phyloP scores from a whole-genome alignment of 2,888 invertebrate species.

The Brachyptera risi region DNA sequence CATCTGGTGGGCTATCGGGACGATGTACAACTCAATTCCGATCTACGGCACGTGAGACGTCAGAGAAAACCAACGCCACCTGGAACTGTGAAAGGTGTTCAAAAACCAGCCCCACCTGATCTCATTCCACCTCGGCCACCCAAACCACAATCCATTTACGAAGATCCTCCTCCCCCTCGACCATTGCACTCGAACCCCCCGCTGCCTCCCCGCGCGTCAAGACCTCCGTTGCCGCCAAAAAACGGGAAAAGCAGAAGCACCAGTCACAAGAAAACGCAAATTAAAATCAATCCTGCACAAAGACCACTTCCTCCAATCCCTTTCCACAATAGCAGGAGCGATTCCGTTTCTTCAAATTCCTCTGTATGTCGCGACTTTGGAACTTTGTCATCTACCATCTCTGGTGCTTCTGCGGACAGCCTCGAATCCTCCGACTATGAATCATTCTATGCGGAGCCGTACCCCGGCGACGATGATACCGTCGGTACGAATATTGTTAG shows the following conservation, averaged over 20 bases:
- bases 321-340: background rate
- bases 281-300: conserved; percentile 39
- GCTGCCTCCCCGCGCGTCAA: conserved; percentile 43
- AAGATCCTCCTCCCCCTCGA: conserved; percentile 29
- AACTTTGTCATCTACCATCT: conserved; percentile 39
- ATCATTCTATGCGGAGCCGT: conserved; percentile 37
- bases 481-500: too few relatives aligned
- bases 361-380: conserved; percentile 36
- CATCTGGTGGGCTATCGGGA: too few relatives aligned
- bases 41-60: conserved; percentile 67
- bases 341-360: conserved; percentile 30
- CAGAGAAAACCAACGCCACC: conserved; percentile 60
- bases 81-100: conserved; percentile 42
- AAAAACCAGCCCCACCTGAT: conserved; percentile 58
- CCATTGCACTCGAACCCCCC: conserved; percentile 39
- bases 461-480: background rate
- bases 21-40: background rate
- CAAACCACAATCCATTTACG: conserved; percentile 3
- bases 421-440: conserved; percentile 51
- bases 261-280: conserved; percentile 24
- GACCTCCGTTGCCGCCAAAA: conserved; percentile 39
- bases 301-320: conserved; percentile 40
- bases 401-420: conserved; percentile 52
- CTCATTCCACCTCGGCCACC: conserved; percentile 38
- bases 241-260: conserved; percentile 34